Evolutionary conservation across 2,113 vertebrate species (phyloP).

Genomic region (Cheirogaleus medius): DNA sequence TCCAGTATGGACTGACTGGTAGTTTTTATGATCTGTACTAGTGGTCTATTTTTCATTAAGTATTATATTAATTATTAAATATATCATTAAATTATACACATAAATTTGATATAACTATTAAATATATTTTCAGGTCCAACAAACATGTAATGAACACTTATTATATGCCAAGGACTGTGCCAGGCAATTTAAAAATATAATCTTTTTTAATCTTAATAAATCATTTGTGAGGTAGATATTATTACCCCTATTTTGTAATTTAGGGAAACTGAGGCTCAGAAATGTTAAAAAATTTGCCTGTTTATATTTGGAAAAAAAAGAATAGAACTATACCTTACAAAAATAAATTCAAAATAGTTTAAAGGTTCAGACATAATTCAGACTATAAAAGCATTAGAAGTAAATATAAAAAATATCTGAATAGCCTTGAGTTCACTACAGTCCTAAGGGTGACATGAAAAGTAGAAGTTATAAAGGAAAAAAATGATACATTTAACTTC

Average conservation of each 20-base stretch:
- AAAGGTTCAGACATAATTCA: neutral
- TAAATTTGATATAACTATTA: neutral
- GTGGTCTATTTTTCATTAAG: neutral
- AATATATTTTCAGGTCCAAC: neutral
- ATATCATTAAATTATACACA: neutral
- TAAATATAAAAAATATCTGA: neutral
- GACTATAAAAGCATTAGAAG: neutral
- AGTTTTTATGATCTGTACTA: neutral
- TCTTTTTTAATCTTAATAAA: neutral
- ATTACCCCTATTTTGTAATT: neutral
- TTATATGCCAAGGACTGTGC: neutral
- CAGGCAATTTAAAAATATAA: neutral
- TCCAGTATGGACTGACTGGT: neutral
- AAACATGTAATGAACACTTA: neutral
- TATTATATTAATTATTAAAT: neutral
- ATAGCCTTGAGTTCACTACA: neutral
- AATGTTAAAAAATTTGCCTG: neutral
- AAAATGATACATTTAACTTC: neutral
- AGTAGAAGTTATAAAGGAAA: neutral
- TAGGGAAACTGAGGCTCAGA: neutral
- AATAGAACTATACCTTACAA: neutral
- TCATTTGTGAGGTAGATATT: neutral
- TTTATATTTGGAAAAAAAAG: neutral
- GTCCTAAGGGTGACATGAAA: neutral
- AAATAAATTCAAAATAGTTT: slow-evolving; percentile 21